These are phyloP conservation scores for Bhutanitis thaidina DNA, from an alignment of 2,888 invertebrate genomes.

Conservation along the genomic window DNA sequence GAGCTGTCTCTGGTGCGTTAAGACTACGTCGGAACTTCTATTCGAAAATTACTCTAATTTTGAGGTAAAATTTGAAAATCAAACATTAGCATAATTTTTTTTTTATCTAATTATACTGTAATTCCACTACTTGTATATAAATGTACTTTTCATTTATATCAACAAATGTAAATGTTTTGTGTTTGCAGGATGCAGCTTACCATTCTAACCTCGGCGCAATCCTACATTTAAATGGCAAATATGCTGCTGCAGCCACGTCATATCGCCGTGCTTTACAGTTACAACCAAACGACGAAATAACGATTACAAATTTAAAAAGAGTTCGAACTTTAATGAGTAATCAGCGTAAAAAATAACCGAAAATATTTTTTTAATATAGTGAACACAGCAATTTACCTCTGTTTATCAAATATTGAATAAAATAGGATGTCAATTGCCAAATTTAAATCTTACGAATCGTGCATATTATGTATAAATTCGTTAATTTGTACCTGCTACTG, in stretches of 20 bases:
- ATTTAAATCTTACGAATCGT: conserved; percentile 40
- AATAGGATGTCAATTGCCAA: conserved; percentile 71
- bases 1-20: too few relatives aligned
- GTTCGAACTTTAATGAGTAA: conserved; percentile 61
- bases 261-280: conserved; percentile 92
- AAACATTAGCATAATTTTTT: too few relatives aligned
- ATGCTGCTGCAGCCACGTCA: conserved; percentile 90
- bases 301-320: conserved; percentile 90
- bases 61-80: too few relatives aligned
- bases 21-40: too few relatives aligned
- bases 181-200: conserved; percentile 88
- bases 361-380: conserved; percentile 4
- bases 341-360: conserved; percentile 51
- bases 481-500: conserved; percentile 22
- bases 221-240: conserved; percentile 94
- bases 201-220: conserved; percentile 98
- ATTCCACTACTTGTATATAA: too few relatives aligned
- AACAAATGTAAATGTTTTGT: neutral
- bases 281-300: conserved; percentile 93
- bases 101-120: too few relatives aligned
- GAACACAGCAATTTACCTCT: conserved; percentile 23
- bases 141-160: too few relatives aligned
- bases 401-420: conserved; percentile 33
- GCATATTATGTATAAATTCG: conserved; percentile 25
- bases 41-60: too few relatives aligned